Base-by-base conservation (phyloP, 2,113 vertebrate species). In the Centropus unirufus region DNA sequence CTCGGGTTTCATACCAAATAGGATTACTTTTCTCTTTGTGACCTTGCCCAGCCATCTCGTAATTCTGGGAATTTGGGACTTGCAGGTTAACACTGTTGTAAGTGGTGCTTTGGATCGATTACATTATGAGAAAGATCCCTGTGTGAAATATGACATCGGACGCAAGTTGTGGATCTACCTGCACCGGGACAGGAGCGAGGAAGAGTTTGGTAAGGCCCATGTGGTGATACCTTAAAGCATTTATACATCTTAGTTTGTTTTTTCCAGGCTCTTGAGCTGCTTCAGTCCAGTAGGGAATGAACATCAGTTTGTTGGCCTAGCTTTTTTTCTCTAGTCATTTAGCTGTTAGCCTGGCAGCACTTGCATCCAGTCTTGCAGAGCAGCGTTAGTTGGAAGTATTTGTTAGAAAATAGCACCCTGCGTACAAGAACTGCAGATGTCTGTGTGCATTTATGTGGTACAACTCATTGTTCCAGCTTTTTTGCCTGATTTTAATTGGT, bases 131-230 rank as follows among this genome's bases (percentile, higher is more conserved):
- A 99, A 99, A 80, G 99, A 99, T 90, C 99, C 99, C 1, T 99
- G 99, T 70, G 99, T 99, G 66, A 99, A 99, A 69, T 99, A 99
- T 0, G 99, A 99, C 85, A 99, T 99, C 4, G 99, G 99, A 13
- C 98, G 99, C 51, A 99, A 99, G 95, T 96, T 99, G 51, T 99
- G 99, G 99, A 99, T 99, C 96, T 99, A 99, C 91, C 96, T 99
- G 77, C 99, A 99, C 89, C 98, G 99, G 27, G 97, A 98, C 95
- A 98, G 99, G 86, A 99, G 98, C 5, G 99, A 99, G 93, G 99
- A 99, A 44, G 99, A 99, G 96, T 99, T 99, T 82, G 99, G 99
- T 99, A 96, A 96, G 98, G 63, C 59, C 11, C 23, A 11, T 36
- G 27, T 80, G 32, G 20, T 51, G 51, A 9, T n/a, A 17, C 1